Percentiles rank a stretch among this genome's conserved stretches.
These are phyloP conservation scores for Daboia siamensis DNA, from an alignment of 2,113 vertebrate genomes.

Conservation along the genomic window DNA sequence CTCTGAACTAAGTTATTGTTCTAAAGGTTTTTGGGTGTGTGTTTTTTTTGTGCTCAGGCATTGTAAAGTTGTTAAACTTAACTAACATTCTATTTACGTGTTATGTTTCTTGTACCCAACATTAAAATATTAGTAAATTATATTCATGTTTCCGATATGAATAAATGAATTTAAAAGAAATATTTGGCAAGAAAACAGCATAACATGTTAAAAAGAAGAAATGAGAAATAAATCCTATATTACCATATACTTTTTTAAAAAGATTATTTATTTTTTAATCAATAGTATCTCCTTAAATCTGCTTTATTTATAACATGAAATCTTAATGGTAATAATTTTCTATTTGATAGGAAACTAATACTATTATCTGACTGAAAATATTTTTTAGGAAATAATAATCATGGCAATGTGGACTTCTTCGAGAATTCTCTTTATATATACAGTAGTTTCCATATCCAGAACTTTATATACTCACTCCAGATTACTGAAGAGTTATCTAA, in stretches of 20 bases:
- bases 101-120: not conserved
- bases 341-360: not conserved
- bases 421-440: not conserved
- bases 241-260: not conserved
- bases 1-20: not conserved
- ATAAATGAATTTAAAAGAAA: not conserved
- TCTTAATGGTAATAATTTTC: not conserved
- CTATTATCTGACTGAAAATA: not conserved
- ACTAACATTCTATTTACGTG: slow-evolving; percentile 8
- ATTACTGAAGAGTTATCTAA: not conserved
- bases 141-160: not conserved
- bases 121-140: not conserved
- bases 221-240: not conserved
- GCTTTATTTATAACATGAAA: not conserved
- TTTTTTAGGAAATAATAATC: not conserved
- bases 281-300: not conserved
- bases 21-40: not conserved
- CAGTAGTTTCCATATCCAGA: not conserved
- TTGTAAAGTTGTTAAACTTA: not conserved
- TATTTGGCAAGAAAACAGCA: not conserved
- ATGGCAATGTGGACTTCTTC: not conserved
- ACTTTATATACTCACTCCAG: not conserved
- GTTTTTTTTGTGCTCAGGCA: not conserved
- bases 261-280: not conserved
- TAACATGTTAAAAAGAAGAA: not conserved